Conservation (phyloP, 2,797 vertebrate species). For the Synaphobranchus kaupii region DNA sequence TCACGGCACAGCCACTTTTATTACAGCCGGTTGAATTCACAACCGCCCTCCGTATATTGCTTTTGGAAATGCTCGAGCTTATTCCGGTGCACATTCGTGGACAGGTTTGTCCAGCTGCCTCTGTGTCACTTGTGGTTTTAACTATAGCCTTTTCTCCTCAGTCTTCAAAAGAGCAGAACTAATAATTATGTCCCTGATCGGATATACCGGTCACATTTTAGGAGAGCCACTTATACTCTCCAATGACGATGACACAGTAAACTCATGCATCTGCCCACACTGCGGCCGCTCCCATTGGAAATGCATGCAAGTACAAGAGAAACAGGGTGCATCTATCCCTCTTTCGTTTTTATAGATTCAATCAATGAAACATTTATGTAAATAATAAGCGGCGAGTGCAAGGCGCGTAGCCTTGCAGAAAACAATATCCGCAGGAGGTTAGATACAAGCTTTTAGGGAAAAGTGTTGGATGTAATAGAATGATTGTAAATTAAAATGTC, state of each 20-base stretch:
- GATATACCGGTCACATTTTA: neutral
- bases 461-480: neutral
- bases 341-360: conserved; percentile 5
- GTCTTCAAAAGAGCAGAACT: conserved; percentile 16
- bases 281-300: neutral
- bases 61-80: neutral
- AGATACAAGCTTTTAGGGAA: neutral
- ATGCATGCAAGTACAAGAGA: neutral
- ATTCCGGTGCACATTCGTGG: neutral
- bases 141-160: neutral
- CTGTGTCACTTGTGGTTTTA: neutral
- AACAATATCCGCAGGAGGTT: neutral
- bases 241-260: neutral
- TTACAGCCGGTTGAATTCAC: neutral
- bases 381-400: neutral
- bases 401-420: neutral
- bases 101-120: conserved; percentile 22
- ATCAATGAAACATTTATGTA: neutral
- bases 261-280: neutral
- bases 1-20: neutral
- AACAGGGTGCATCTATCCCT: neutral
- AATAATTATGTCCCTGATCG: neutral
- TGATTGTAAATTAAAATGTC: neutral
- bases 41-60: neutral
- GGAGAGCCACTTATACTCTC: neutral